Base-by-base conservation (phyloP, 1,140 invertebrate genomes). In the Elymnias hypermnestra region DNA sequence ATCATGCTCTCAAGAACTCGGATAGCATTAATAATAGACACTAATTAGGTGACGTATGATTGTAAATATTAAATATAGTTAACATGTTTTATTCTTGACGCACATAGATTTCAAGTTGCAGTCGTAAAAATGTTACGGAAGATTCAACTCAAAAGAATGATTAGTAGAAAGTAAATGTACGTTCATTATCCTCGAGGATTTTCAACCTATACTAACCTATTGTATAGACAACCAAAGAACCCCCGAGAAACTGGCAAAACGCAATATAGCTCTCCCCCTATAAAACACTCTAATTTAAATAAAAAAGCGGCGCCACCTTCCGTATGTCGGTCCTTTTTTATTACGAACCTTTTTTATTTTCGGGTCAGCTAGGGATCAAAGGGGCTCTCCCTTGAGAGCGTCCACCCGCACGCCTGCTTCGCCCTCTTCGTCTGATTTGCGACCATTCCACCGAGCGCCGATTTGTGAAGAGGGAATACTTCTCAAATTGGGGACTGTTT, bases 281-380 rank as follows among this genome's bases (percentile, higher is more conserved):
- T 84, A 84, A 84, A 84, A 83, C 78, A 79, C 81, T 84, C 78
- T 83, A 84, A 83, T 84, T 84, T 84, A 84, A 84, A 84, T 84
- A 84, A 83, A 84, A 84, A 84, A 84, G 76, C 76, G 76, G 72
- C 78, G 74, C 81, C 78, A 84, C 78, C 76, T 84, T 83, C 81
- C 78, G 81, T 84, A 82, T 84, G 81, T 84, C 74, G 78, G 81
- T 72, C 74, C 76, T 77, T 81, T 81, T 84, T 82, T 84, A 84
- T 82, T 84, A 81, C 76, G 78, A 76, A 75, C 81, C 81, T 84
- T 84, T 83, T 84, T 84, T 84, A 84, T 83, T 83, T 79, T 83
- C 70, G 81, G 81, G 81, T 84, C 81, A 84, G 78, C 76, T 71
- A 67, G 81, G 76, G 81, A 83, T 84, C 81, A 84, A 84, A 84